Base-by-base conservation (phyloP, 2,797 vertebrate genomes). In the Prionace glauca region DNA sequence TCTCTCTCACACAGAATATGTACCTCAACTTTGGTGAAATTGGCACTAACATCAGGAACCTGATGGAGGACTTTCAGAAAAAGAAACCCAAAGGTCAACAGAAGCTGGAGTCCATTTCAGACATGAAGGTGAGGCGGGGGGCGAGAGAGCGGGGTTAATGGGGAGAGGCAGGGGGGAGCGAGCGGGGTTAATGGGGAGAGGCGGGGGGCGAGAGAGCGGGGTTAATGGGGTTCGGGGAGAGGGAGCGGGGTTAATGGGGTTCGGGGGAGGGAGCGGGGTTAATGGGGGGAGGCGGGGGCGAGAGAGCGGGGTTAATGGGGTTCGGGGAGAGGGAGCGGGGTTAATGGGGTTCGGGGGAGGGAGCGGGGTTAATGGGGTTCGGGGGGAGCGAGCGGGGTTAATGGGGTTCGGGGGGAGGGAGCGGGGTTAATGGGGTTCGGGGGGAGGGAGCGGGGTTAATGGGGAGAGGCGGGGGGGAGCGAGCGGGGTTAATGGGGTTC, bases 41-140 rank as follows among this genome's bases (percentile, higher is more conserved):
- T 0, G 99, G 99, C 96, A 99, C 98, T 96, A 99, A 99, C 97
- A 99, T 99, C 96, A 99, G 99, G 97, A 99, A 99, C 96, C 98
- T 99, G 87, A 99, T 99, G 99, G 99, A 99, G 96, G 99, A 99
- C 96, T 99, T 99, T 96, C 99, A 99, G 97, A 99, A 98, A 97
- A 99, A 98, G 97, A 99, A 98, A 81, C 99, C 99, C 0, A 99
- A 99, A 96, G 99, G 97, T 60, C 99, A 99, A 95, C 99, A 99
- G 97, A 99, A 98, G 96, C 97, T 99, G 96, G 99, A 99, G 96
- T 99, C 99, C 95, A 99, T 99, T 62, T 96, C 98, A 0, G 99
- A 99, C 96, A 99, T 99, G 99, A 99, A 99, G 99, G 99, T 98
- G n/a, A n/a, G n/a, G n/a, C n/a, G n/a, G n/a, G 96, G 41, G 41